Conservation (phyloP, 2,888 invertebrate genomes). For the Beris morrisii region DNA sequence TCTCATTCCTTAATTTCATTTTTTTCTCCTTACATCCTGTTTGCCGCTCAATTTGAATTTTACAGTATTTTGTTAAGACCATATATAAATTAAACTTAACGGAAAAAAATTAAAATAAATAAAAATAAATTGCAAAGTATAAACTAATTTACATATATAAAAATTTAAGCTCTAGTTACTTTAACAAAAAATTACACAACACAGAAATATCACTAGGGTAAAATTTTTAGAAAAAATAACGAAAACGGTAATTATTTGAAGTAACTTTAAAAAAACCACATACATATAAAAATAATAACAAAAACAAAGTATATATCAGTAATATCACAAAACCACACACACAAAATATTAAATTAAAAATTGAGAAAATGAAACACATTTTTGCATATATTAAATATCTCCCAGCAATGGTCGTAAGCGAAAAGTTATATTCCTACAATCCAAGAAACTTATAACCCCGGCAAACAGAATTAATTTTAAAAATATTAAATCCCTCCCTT, state of each 20-base stretch:
- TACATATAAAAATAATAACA: slow-evolving; percentile 30
- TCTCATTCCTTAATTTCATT: too few relatives aligned
- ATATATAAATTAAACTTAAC: slow-evolving; percentile 2
- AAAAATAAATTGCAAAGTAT: too few relatives aligned
- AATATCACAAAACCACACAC: slow-evolving; percentile 30
- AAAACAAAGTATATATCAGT: slow-evolving; percentile 39
- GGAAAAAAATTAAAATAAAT: slow-evolving; percentile 4
- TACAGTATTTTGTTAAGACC: slow-evolving; percentile 22
- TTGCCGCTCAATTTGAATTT: slow-evolving; percentile 17
- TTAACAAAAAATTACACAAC: slow-evolving; percentile 13
- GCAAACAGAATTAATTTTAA: too few relatives aligned
- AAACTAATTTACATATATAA: neutral
- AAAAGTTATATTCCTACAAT: slow-evolving; percentile 41
- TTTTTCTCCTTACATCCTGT: neutral
- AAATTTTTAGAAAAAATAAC: slow-evolving; percentile 16
- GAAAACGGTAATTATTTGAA: slow-evolving; percentile 19
- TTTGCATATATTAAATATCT: slow-evolving; percentile 39
- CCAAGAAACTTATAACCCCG: neutral
- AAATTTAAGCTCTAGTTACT: slow-evolving; percentile 16
- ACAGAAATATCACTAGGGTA: slow-evolving; percentile 30
- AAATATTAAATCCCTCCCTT: too few relatives aligned
- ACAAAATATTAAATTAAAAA: slow-evolving; percentile 17
- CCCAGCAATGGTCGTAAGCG: slow-evolving; percentile 45
- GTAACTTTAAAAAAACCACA: slow-evolving; percentile 2
- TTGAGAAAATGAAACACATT: slow-evolving; percentile 27